A percentile compares a stretch with the other conserved stretches of the same genome.
phyloP scores from a whole-genome alignment of 2,113 vertebrate genomes.

The Grammomys dolichurus region DNA sequence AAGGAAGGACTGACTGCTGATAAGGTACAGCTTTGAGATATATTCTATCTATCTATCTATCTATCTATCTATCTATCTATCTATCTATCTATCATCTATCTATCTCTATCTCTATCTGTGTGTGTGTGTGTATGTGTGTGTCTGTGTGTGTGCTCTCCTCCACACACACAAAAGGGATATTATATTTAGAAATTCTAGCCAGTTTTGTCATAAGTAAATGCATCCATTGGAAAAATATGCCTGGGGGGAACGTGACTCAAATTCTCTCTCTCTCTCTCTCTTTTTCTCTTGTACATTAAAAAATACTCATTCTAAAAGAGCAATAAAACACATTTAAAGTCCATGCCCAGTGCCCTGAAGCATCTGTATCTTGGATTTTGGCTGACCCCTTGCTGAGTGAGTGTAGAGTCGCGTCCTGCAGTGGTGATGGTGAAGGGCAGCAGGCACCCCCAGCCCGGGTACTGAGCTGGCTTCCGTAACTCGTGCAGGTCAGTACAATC shows the following conservation, averaged over 20 bases:
- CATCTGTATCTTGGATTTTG: neutral
- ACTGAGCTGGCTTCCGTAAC: constrained; percentile 21
- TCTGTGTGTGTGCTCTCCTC: too few species aligned
- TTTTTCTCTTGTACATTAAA: neutral
- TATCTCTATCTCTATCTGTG: neutral
- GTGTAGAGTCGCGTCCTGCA: too few species aligned
- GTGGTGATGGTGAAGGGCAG: neutral
- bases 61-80: neutral
- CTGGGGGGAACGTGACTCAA: neutral
- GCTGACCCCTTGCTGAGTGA: neutral
- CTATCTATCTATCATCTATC: neutral
- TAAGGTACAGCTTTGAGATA: neutral
- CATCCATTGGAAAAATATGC: constrained; percentile 13
- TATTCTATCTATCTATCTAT: neutral
- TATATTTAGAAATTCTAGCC: constrained; percentile 28
- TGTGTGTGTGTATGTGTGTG: too few species aligned
- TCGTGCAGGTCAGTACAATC: neutral
- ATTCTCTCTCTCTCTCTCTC: constrained; percentile 4
- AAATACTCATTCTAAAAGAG: constrained; percentile 42
- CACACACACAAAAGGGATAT: neutral
- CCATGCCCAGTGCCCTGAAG: neutral
- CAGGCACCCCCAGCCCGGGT: neutral
- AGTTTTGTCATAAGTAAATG: constrained; percentile 45
- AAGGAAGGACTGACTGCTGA: neutral
- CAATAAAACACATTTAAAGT: constrained; percentile 1